Evolutionary conservation across 2,113 vertebrate genomes (phyloP), one percentile per base, ranked within the genome.

Genomic region (Hystrix cristata): DNA sequence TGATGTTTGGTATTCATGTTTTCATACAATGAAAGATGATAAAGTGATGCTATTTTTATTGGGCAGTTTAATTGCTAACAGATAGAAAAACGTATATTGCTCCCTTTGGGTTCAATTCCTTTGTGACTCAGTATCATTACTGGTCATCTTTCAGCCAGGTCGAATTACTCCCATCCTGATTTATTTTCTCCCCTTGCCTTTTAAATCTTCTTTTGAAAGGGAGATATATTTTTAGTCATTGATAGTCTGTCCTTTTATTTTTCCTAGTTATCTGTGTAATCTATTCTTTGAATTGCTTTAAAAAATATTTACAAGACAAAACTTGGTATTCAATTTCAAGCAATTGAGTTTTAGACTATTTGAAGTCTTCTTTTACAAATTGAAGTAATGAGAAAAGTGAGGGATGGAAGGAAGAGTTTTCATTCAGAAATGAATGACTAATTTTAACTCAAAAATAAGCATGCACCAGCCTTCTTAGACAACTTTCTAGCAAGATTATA

Each of bases 11-110:
- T 85, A 87, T 93, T 97, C 94, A 7, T 1, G 0, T 96, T 98
- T 98, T 96, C 95, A 97, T 27, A 96, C 92, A 97, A 93, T 95
- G 87, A 97, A 95, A 97, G 97, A 97, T 87, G 23, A 94, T 81
- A 60, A 93, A 91, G 76, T 91, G 67, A 78, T 94, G 34, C 15
- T 31, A 43, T 94, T 83, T 97, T 87, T 94, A 87, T 81, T 96
- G 51, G 0, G 0, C 16, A 29, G 13, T 34, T 96, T 91, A 96
- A 86, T 89, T 83, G 65, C 48, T 90, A 88, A 87, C 87, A 89
- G 91, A 89, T 88, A 79, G 94, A 87, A 84, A 76, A 57, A 31
- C 94, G 57, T 78, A 21, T 31, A 67, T 59, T 78, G 27, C 64
- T 93, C 59, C 59, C 59, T 95, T 91, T 46, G 62, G 23, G 25